Conservation (phyloP, 2,113 vertebrate species). For the Anhinga anhinga region DNA sequence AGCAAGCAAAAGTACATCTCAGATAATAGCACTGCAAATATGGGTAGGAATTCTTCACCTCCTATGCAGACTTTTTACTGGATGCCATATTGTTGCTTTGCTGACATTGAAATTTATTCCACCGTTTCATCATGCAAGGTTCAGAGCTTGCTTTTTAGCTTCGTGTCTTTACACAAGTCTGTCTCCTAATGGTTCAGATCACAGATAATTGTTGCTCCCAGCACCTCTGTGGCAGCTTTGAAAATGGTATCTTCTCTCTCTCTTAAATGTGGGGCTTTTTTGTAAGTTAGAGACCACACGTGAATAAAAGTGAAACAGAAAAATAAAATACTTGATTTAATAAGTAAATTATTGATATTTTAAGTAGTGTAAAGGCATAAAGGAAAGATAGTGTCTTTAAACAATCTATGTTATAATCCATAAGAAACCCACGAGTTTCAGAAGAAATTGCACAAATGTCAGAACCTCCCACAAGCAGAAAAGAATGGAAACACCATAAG, state of each 20-base stretch:
- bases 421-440: background rate
- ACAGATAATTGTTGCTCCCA: background rate
- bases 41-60: background rate
- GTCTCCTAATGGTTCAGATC: background rate
- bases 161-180: background rate
- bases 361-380: background rate
- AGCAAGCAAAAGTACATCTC: background rate
- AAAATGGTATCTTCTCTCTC: background rate
- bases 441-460: background rate
- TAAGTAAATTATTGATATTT: background rate
- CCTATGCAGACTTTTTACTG: background rate
- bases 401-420: background rate
- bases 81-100: background rate
- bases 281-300: accelerated
- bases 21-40: background rate
- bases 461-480: background rate
- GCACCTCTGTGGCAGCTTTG: background rate
- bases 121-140: background rate
- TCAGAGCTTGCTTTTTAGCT: background rate
- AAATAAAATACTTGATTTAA: background rate
- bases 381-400: background rate
- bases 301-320: background rate
- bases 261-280: background rate
- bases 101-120: background rate
- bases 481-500: background rate